phyloP scores from a whole-genome alignment of 1,140 invertebrate species.

The Pseudomyrmex concolor region DNA sequence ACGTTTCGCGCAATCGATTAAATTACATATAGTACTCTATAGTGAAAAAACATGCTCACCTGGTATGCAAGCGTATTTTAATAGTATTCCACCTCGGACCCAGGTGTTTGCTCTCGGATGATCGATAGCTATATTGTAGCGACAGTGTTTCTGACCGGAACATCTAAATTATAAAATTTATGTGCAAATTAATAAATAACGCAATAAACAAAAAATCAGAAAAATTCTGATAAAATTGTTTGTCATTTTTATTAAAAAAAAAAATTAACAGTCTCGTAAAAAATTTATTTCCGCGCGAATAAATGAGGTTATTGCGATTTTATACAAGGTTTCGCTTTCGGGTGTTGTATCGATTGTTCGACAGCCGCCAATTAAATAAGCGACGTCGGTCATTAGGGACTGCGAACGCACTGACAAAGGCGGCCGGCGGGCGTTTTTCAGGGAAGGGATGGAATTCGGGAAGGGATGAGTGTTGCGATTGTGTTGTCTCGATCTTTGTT shows the following conservation, averaged over 20 bases:
- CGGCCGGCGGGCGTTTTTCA: slow-evolving; percentile 3
- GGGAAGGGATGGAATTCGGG: slow-evolving; percentile 31
- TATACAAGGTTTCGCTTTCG: slow-evolving; percentile 16
- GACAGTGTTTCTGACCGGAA: slow-evolving; percentile 82
- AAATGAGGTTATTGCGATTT: not conserved
- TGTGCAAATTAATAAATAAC: not conserved
- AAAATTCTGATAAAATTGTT: not conserved
- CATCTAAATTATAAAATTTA: slow-evolving; percentile 74
- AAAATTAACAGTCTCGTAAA: not conserved
- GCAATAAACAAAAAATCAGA: not conserved
- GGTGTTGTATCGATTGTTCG: slow-evolving; percentile 60
- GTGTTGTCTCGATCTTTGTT: slow-evolving; percentile 66
- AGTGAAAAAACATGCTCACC: slow-evolving; percentile 71
- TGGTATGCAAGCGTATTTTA: slow-evolving; percentile 83
- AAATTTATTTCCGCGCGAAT: not conserved
- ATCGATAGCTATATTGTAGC: slow-evolving; percentile 77
- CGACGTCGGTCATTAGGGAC: slow-evolving; percentile 64
- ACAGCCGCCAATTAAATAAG: slow-evolving; percentile 67
- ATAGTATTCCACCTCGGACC: slow-evolving; percentile 79
- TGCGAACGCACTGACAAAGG: slow-evolving; percentile 51
- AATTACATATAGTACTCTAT: too few relatives aligned
- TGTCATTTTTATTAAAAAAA: not conserved
- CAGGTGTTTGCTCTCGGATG: slow-evolving; percentile 78
- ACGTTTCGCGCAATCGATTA: not conserved
- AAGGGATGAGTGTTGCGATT: slow-evolving; percentile 43